Conservation (phyloP, 1,140 invertebrate species). For the Aphaenogaster ashmeadi region DNA sequence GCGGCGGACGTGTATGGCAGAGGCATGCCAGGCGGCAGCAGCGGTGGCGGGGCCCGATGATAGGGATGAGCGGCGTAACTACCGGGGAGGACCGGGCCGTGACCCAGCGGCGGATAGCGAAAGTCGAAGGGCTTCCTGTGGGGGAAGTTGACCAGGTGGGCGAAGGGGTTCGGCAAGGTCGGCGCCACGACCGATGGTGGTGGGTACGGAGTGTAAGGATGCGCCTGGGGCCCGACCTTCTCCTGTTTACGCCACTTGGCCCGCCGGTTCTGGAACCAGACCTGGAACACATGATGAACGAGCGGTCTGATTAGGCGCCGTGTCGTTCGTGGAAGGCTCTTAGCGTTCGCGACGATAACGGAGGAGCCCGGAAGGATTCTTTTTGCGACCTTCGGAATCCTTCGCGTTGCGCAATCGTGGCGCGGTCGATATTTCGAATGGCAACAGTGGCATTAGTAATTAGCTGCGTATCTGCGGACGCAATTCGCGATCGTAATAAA, state of each 20-base stretch:
- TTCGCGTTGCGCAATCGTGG: constrained; percentile 23
- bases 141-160: constrained; percentile 90
- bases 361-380: constrained; percentile 44
- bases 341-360: constrained; percentile 17
- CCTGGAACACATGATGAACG: constrained; percentile 88
- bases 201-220: constrained; percentile 95
- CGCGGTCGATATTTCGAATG: background rate
- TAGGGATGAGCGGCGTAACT: constrained; percentile 87
- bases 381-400: constrained; percentile 38
- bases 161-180: constrained; percentile 93
- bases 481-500: background rate
- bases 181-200: constrained; percentile 89
- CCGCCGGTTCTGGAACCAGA: constrained; percentile 97
- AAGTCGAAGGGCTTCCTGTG: constrained; percentile 95
- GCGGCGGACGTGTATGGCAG: constrained; percentile 90
- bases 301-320: constrained; percentile 51
- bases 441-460: background rate
- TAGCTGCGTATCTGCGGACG: background rate
- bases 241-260: constrained; percentile 98
- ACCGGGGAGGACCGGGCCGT: constrained; percentile 84
- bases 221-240: constrained; percentile 96
- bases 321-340: constrained; percentile 55
- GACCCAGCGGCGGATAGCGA: constrained; percentile 88
- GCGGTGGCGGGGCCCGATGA: constrained; percentile 89
- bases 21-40: constrained; percentile 90